Percentiles rank a stretch among this genome's conserved stretches.
Evolutionary conservation across 2,888 invertebrate species (phyloP).

Genomic region (Iselma pallidipennis): DNA sequence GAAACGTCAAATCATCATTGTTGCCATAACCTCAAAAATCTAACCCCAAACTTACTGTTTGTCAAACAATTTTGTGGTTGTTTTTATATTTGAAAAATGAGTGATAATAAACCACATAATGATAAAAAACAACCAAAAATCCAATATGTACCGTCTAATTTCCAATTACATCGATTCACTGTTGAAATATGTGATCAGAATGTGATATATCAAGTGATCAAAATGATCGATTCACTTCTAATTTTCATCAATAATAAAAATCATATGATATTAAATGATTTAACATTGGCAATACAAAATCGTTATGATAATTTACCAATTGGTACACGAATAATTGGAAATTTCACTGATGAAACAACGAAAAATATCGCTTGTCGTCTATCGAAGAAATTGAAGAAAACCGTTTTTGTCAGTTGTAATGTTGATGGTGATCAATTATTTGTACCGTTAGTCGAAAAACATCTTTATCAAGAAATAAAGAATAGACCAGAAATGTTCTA

Average conservation of each 20-base stretch:
- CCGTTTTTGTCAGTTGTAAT: constrained; percentile 59
- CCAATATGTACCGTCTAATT: constrained; percentile 34
- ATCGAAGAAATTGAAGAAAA: constrained; percentile 54
- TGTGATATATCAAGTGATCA: constrained; percentile 53
- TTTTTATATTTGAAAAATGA: background rate
- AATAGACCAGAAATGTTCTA: constrained; percentile 50
- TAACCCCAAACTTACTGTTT: background rate
- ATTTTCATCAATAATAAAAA: constrained; percentile 55
- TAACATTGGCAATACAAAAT: constrained; percentile 51
- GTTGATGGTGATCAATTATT: constrained; percentile 48
- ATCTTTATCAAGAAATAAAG: constrained; percentile 54
- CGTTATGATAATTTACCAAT: constrained; percentile 42
- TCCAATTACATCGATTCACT: constrained; percentile 47
- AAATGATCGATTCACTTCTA: constrained; percentile 55
- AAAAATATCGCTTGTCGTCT: constrained; percentile 43
- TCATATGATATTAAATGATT: constrained; percentile 49
- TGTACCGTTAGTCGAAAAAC: constrained; percentile 51
- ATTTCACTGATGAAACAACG: constrained; percentile 43
- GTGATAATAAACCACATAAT: background rate
- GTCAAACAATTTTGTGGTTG: background rate
- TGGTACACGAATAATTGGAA: constrained; percentile 53
- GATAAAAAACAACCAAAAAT: background rate
- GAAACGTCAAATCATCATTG: background rate
- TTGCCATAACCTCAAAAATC: background rate
- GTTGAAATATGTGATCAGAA: constrained; percentile 48